Base-by-base conservation (phyloP, 1,140 invertebrate species). In the Aphelinus atriplicis region DNA sequence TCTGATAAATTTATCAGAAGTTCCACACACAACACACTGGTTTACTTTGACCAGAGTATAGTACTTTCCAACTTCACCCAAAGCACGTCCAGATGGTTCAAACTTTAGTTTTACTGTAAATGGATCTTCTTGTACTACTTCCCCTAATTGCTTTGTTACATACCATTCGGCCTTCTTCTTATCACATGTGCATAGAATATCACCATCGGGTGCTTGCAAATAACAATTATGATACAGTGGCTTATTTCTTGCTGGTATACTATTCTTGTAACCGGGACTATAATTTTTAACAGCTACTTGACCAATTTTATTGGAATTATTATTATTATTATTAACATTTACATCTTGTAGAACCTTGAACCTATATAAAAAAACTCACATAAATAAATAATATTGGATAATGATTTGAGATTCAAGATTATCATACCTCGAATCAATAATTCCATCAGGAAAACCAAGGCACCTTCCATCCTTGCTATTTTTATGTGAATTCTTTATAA, bases 1-100 rank as follows among this genome's bases (percentile, higher is more conserved):
- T 2, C 93, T 88, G 53, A 94, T 91, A 78, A 93, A 95, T 0
- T 91, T 91, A 62, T 95, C 90, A 0, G 84, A 84, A 3, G 84
- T 81, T 2, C 95, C 95, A 85, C 95, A 97, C 0, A 96, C 95
- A 4, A 96, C 95, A 82, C 95, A 97, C n/a, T 90, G 89, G 85
- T 96, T 96, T 60, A 92, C 88, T 82, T 95, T 95, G 0, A 91
- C 87, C 66, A 91, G 90, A 60, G 92, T 90, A 80, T 95, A 95
- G 85, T 94, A 95, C 42, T 90, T 89, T 60, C 92, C 92, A 42
- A 92, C 91, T 74, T 92, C 90, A 43, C 91, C 91, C 5, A 92
- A 89, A 10, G 93, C 92, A 9, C 94, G 89, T 7, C 93, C 93
- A 2, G 93, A 91, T 1, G 95, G 95, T 81, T 96, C 94, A 86